Evolutionary conservation across 1,140 invertebrate species (phyloP).

Genomic region (Drosophila auraria): DNA sequence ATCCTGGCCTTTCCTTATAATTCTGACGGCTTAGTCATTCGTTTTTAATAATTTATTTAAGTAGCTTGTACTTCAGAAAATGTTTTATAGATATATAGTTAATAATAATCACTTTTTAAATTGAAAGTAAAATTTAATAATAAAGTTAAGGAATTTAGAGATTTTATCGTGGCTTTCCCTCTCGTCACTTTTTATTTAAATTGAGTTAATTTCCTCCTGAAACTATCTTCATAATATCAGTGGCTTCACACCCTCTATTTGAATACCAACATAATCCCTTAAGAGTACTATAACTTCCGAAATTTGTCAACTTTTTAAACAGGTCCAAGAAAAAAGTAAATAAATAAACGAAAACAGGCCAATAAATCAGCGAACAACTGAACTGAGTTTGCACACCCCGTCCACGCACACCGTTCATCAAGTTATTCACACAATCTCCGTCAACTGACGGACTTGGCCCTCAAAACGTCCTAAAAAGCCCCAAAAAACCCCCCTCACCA

Average conservation of each 20-base stretch:
- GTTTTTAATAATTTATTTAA: not conserved
- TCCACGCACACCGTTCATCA: slow-evolving; percentile 59
- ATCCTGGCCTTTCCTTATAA: too few relatives aligned
- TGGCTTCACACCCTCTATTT: not conserved
- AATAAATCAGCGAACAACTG: slow-evolving; percentile 37
- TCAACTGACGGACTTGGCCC: slow-evolving; percentile 20
- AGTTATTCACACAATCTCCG: slow-evolving; percentile 78
- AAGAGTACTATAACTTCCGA: slow-evolving; percentile 27
- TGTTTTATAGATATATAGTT: not conserved
- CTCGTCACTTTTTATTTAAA: not conserved
- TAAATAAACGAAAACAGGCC: slow-evolving; percentile 33
- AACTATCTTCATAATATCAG: slow-evolving; percentile 1
- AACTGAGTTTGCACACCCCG: slow-evolving; percentile 8
- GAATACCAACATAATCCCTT: slow-evolving; percentile 6
- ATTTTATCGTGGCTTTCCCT: not conserved
- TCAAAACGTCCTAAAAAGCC: not conserved
- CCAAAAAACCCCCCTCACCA: not conserved
- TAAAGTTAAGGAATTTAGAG: not conserved
- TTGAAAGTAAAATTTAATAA: too few relatives aligned
- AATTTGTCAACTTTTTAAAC: slow-evolving; percentile 43
- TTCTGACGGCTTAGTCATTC: too few relatives aligned
- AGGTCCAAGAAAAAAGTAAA: slow-evolving; percentile 11
- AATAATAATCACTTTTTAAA: not conserved
- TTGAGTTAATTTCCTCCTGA: not conserved
- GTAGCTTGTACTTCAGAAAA: not conserved